Conservation (phyloP, 2,888 invertebrate species). For the Tetranychus piercei region DNA sequence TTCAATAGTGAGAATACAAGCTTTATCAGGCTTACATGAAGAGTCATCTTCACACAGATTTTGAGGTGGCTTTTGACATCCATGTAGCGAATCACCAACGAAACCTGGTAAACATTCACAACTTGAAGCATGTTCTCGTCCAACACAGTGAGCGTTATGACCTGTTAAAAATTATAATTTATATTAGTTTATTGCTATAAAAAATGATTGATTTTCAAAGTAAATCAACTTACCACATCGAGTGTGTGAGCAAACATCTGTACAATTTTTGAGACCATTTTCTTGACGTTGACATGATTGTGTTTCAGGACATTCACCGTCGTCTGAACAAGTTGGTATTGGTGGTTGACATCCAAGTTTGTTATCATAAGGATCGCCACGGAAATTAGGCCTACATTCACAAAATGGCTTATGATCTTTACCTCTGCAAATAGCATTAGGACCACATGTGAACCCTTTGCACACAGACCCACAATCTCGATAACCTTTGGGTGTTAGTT, state of each 20-base stretch:
- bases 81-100: conserved; percentile 40
- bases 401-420: conserved; percentile 53
- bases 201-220: too few relatives aligned
- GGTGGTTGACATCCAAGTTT: conserved; percentile 47
- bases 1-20: conserved; percentile 38
- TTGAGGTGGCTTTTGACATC: conserved; percentile 41
- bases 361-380: conserved; percentile 61
- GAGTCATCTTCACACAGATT: conserved; percentile 45
- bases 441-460: conserved; percentile 56
- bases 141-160: conserved; percentile 64
- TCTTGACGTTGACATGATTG: conserved; percentile 43
- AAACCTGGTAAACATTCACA: conserved; percentile 67
- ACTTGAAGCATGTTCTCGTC: conserved; percentile 68
- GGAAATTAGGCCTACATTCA: conserved; percentile 52
- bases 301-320: conserved; percentile 53
- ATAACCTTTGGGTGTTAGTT: conserved; percentile 33
- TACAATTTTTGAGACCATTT: conserved; percentile 22
- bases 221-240: conserved; percentile 44
- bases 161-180: too few relatives aligned
- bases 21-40: conserved; percentile 54
- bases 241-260: conserved; percentile 51
- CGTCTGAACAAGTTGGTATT: conserved; percentile 44
- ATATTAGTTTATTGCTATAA: too few relatives aligned
- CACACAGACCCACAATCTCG: conserved; percentile 59
- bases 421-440: conserved; percentile 58